phyloP scores from a whole-genome alignment of 2,113 vertebrate genomes.

The Platysteira castanea region DNA sequence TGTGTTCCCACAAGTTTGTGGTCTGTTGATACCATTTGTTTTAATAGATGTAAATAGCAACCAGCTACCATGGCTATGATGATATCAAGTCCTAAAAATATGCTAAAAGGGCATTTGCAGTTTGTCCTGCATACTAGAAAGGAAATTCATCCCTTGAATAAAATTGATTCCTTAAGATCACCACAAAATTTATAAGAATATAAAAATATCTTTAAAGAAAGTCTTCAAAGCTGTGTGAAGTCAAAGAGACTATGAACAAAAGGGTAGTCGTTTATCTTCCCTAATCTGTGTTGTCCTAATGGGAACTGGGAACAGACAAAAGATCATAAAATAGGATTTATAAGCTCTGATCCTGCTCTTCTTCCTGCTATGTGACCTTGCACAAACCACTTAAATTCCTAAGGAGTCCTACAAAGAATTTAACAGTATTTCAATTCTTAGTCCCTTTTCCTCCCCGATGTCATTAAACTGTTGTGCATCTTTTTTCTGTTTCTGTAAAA shows the following conservation, averaged over 20 bases:
- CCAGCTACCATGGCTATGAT: neutral
- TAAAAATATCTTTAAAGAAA: neutral
- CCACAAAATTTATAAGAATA: neutral
- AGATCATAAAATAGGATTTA: neutral
- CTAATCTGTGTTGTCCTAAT: neutral
- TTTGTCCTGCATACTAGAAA: neutral
- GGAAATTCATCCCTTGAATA: neutral
- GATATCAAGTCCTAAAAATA: conserved; percentile 7
- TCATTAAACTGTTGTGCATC: neutral
- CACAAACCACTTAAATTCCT: neutral
- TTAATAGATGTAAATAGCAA: conserved; percentile 26
- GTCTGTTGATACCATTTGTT: neutral
- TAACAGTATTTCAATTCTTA: neutral
- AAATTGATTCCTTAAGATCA: neutral
- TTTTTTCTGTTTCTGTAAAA: neutral
- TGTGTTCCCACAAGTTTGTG: neutral
- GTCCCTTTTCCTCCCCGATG: neutral
- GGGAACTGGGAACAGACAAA: neutral
- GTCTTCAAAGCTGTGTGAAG: neutral
- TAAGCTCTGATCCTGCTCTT: neutral
- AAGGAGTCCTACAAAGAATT: neutral
- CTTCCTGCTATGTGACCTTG: neutral
- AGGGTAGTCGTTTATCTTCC: neutral
- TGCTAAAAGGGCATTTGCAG: neutral
- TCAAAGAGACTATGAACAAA: neutral